phyloP scores from a whole-genome alignment of 2,888 invertebrate species.

The Hypselothyrea guttata region DNA sequence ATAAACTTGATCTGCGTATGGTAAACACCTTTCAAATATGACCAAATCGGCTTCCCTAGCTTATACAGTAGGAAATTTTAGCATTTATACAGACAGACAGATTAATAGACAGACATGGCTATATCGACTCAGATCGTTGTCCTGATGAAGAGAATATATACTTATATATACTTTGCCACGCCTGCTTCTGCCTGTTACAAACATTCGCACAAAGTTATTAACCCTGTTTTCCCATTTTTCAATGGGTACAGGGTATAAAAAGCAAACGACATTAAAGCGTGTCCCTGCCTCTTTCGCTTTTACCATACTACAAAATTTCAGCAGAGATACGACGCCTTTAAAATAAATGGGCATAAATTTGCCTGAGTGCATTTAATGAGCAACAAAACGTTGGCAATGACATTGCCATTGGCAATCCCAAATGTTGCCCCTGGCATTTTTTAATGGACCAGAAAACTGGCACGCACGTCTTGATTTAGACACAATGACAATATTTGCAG shows the following conservation, averaged over 20 bases:
- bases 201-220: too few species aligned
- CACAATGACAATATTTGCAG: constrained; percentile 25
- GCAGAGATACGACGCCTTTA: constrained; percentile 24
- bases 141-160: too few species aligned
- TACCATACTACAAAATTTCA: neutral
- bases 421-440: neutral
- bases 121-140: too few species aligned
- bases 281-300: neutral
- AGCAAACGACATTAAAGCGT: constrained; percentile 41
- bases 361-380: constrained; percentile 61
- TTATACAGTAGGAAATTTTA: too few species aligned
- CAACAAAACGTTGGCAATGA: constrained; percentile 42
- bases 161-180: too few species aligned
- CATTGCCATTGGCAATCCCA: neutral
- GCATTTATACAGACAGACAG: too few species aligned
- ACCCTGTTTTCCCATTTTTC: too few species aligned
- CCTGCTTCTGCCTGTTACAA: too few species aligned
- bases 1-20: too few species aligned
- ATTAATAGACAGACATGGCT: neutral
- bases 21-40: too few species aligned
- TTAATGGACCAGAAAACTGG: constrained; percentile 35
- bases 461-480: constrained; percentile 11
- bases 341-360: constrained; percentile 58
- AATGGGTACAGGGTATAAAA: too few species aligned
- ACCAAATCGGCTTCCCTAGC: too few species aligned